These are phyloP conservation scores for Hippopotamus amphibius DNA, from an alignment of 2,113 vertebrate genomes.

Conservation along the genomic window DNA sequence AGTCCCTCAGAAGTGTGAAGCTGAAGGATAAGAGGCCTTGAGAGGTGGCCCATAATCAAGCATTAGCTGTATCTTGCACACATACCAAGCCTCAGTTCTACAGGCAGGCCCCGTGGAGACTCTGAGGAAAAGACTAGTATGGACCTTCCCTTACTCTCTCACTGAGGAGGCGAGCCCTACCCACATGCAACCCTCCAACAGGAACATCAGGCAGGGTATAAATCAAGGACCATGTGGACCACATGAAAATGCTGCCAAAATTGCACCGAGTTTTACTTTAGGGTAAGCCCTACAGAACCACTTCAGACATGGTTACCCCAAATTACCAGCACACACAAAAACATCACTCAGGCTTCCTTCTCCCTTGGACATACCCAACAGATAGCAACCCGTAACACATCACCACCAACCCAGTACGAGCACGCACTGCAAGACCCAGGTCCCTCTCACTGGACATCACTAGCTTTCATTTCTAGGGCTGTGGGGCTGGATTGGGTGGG, in stretches of 20 bases:
- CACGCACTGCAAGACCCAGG: rapidly evolving
- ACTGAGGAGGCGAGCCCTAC: neutral
- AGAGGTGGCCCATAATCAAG: neutral
- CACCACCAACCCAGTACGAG: neutral
- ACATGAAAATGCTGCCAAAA: neutral
- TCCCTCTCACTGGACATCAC: neutral
- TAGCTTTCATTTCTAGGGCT: neutral
- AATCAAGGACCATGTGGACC: neutral
- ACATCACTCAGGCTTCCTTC: neutral
- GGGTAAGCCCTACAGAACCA: neutral
- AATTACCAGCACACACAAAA: neutral
- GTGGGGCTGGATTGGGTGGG: neutral
- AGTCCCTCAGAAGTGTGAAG: neutral
- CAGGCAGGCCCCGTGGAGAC: neutral
- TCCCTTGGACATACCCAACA: neutral
- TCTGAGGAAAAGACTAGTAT: neutral
- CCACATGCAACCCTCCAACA: neutral
- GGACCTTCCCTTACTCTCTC: neutral
- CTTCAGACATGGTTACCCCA: neutral
- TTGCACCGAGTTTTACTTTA: neutral
- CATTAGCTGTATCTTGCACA: neutral
- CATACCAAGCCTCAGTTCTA: rapidly evolving
- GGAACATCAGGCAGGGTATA: neutral
- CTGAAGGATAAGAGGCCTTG: neutral
- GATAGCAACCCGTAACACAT: neutral